These are phyloP conservation scores for Calliopum simillimum DNA, from an alignment of 2,888 invertebrate genomes.

Conservation along the genomic window DNA sequence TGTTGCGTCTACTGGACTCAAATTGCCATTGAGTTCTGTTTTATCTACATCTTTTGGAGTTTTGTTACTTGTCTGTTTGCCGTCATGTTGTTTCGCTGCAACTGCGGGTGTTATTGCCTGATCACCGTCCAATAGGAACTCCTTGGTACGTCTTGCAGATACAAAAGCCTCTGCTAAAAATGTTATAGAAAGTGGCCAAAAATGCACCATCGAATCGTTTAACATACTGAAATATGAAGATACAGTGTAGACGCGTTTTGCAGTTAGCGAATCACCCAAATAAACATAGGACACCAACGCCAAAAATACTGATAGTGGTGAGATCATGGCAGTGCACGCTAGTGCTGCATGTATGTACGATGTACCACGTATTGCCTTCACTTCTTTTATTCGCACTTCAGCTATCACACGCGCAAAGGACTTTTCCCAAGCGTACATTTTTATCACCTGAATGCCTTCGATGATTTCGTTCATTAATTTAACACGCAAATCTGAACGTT, in stretches of 20 bases:
- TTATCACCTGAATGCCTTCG: slow-evolving; percentile 85
- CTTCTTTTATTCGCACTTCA: slow-evolving; percentile 78
- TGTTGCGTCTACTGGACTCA: slow-evolving; percentile 14
- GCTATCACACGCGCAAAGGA: slow-evolving; percentile 82
- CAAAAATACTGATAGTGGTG: slow-evolving; percentile 82
- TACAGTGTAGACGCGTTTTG: slow-evolving; percentile 82
- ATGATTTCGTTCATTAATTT: slow-evolving; percentile 91
- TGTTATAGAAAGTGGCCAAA: slow-evolving; percentile 83
- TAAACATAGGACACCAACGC: slow-evolving; percentile 79
- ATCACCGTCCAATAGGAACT: slow-evolving; percentile 69
- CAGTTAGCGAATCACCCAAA: slow-evolving; percentile 74
- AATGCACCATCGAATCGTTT: slow-evolving; percentile 82
- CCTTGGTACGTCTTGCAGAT: slow-evolving; percentile 78
- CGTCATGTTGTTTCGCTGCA: slow-evolving; percentile 39
- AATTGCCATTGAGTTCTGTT: slow-evolving; percentile 35
- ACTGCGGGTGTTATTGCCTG: slow-evolving; percentile 52
- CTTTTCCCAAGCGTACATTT: slow-evolving; percentile 91
- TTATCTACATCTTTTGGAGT: slow-evolving; percentile 32
- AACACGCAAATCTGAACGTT: slow-evolving; percentile 86
- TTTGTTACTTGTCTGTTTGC: slow-evolving; percentile 40
- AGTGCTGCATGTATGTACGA: slow-evolving; percentile 77
- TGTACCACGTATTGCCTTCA: slow-evolving; percentile 75
- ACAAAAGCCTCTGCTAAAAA: slow-evolving; percentile 82
- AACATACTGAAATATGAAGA: slow-evolving; percentile 85
- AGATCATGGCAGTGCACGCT: slow-evolving; percentile 80